Evolutionary conservation across 2,113 vertebrate genomes (phyloP), one percentile per base, ranked within the genome.

Genomic region (Emberiza fucata): DNA sequence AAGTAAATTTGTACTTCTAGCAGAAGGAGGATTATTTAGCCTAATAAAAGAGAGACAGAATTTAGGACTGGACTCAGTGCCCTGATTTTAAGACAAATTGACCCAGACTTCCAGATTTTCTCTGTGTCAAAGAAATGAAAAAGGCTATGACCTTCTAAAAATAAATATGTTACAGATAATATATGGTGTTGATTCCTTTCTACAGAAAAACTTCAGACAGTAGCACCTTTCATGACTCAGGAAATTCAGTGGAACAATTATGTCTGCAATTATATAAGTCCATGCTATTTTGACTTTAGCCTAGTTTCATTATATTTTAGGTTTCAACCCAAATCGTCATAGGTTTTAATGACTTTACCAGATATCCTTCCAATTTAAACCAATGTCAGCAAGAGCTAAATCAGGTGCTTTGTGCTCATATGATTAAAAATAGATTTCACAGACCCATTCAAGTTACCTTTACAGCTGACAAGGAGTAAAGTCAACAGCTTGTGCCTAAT

Each of bases 341-440:
- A 88, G 51, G 21, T 83, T 94, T 93, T 94, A 96, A 88, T 94
- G 90, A 93, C 85, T 88, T 86, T 90, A 96, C 44, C 82, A 90
- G 92, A 83, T 71, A 95, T 68, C 61, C 48, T 94, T 83, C 77
- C 80, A 93, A 90, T 75, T 94, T 84, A 86, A 90, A 72, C 54
- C 72, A 86, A 71, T 75, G 90, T 95, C 93, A 97, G 81, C 72
- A 86, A 95, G 60, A 93, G 65, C 88, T 96, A 90, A 88, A 96
- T 88, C 71, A 93, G 51, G 69, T 86, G 47, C 25, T 88, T 92
- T 88, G 24, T 90, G 65, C 28, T 87, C n/a, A 56, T 53, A 33
- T 47, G 60, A 71, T 63, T 90, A 93, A 95, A 95, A 95, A 93
- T 56, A 95, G 39, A 86, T 83, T 95, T 90, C 51, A 83, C 22